Evolutionary conservation across 1,140 invertebrate species (phyloP).

Genomic region (Temnothorax nylanderi): DNA sequence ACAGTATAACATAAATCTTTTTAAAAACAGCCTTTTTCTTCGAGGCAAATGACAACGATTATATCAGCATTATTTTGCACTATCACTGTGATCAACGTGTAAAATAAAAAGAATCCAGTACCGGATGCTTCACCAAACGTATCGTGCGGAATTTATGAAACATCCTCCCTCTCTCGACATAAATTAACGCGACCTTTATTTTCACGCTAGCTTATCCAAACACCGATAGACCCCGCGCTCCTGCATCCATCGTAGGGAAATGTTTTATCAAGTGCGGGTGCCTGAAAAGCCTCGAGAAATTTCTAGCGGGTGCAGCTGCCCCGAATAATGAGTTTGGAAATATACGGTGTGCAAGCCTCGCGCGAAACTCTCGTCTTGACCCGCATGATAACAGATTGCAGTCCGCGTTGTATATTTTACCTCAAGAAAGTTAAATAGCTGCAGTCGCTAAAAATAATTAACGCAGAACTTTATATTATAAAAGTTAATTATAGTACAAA

Average conservation of each 20-base stretch:
- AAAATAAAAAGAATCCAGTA: neutral
- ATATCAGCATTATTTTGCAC: neutral
- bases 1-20: neutral
- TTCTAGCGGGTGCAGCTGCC: neutral
- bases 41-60: neutral
- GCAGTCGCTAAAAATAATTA: conserved; percentile 22
- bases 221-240: neutral
- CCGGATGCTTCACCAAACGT: conserved; percentile 9
- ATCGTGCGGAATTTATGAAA: conserved; percentile 26
- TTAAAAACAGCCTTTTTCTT: neutral
- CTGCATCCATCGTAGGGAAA: conserved; percentile 38
- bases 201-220: conserved; percentile 51
- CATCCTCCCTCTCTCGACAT: neutral
- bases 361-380: neutral
- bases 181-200: conserved; percentile 65
- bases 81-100: neutral
- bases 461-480: neutral
- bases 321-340: conserved; percentile 34
- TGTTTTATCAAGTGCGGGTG: conserved; percentile 69
- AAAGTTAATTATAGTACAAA: neutral
- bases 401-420: neutral
- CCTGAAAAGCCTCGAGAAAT: conserved; percentile 42
- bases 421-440: conserved; percentile 9
- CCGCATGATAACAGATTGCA: conserved; percentile 16
- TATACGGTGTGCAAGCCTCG: conserved; percentile 18